Conservation (phyloP, 2,797 vertebrate genomes). For the Brachyrhaphis roseni region DNA sequence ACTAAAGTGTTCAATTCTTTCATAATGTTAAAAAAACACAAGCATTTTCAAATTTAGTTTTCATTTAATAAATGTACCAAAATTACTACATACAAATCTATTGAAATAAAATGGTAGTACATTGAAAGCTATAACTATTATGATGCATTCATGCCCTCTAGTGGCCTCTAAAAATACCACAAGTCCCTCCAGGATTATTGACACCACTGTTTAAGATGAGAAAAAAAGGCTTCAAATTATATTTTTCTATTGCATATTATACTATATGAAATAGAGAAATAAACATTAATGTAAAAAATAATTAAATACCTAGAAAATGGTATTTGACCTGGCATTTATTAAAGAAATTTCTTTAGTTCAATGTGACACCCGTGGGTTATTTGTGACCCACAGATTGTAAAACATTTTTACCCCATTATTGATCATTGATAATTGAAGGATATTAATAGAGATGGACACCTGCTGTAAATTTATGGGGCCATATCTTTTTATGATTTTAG, state of each 20-base stretch:
- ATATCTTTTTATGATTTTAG: not conserved
- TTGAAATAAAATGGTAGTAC: not conserved
- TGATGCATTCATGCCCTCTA: constrained; percentile 51
- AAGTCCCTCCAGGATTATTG: not conserved
- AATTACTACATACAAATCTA: not conserved
- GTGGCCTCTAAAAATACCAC: constrained; percentile 30
- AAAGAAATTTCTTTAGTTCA: not conserved
- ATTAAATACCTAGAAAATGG: not conserved
- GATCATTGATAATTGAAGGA: not conserved
- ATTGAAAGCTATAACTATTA: not conserved
- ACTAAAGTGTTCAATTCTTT: not conserved
- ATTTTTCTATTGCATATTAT: not conserved
- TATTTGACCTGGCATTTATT: not conserved
- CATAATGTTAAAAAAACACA: not conserved
- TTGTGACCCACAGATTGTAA: not conserved
- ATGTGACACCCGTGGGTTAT: not conserved
- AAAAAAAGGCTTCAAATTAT: not conserved
- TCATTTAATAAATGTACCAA: not conserved
- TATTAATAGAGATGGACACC: not conserved
- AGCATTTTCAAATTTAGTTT: not conserved
- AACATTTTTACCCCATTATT: not conserved
- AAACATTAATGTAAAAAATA: not conserved
- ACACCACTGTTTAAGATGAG: not conserved
- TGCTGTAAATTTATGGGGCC: not conserved
- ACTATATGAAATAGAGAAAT: not conserved